These are phyloP conservation scores for Hipposideros armiger DNA, from an alignment of 2,113 vertebrate genomes.

Conservation along the genomic window DNA sequence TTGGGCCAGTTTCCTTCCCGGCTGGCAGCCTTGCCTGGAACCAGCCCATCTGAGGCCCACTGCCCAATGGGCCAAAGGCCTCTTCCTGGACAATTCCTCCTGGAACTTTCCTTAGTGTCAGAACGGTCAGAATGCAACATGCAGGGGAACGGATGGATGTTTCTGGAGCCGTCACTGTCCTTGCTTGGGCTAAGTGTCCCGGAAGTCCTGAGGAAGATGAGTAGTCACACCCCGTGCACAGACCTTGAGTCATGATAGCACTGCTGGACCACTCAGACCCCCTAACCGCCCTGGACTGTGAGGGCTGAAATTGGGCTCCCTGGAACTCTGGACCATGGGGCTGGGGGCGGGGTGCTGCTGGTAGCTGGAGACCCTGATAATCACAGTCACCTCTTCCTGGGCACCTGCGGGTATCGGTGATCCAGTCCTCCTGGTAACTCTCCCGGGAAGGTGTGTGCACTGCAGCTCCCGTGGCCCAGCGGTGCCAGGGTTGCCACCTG, in stretches of 20 bases:
- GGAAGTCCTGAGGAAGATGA: not conserved
- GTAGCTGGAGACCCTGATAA: not conserved
- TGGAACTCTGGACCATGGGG: not conserved
- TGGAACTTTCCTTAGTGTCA: not conserved
- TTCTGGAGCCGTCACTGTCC: not conserved
- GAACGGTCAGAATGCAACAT: accelerated
- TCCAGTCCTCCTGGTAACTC: accelerated
- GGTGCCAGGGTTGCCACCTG: accelerated
- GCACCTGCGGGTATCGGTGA: not conserved
- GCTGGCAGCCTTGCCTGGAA: not conserved
- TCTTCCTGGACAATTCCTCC: not conserved
- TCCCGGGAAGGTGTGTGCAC: not conserved
- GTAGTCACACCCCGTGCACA: accelerated
- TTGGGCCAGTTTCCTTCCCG: not conserved
- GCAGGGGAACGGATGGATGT: accelerated
- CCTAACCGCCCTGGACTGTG: accelerated
- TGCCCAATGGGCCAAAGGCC: not conserved
- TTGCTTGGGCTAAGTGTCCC: not conserved
- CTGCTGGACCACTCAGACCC: not conserved
- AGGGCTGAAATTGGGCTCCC: not conserved
- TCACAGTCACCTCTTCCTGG: not conserved
- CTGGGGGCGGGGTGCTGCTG: too few relatives aligned
- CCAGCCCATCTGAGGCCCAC: accelerated
- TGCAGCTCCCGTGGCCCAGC: not conserved
- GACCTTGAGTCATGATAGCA: not conserved